Evolutionary conservation across 2,113 vertebrate species (phyloP), one percentile per base, ranked within the genome.

Genomic region (Xiphophorus hellerii): DNA sequence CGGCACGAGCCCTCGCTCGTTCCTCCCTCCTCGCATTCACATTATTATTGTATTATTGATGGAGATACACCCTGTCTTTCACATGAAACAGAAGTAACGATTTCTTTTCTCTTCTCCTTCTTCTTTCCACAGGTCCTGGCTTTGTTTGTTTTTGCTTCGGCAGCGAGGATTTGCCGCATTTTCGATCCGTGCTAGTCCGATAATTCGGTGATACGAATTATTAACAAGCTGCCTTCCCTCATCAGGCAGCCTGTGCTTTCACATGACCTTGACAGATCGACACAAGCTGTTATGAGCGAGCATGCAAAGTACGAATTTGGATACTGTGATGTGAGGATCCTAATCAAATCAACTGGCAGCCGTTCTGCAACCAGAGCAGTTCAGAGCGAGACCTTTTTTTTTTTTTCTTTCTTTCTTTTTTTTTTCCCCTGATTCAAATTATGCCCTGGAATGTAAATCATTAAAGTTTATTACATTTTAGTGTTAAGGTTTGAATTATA

Each of bases 41-140:
- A 54, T 54, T 81, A 81, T 82, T 88, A 83, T 89, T 91, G 81
- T 84, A 85, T 91, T 92, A 90, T 92, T 91, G 87, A 92, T 83
- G 82, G 69, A 54, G 9, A 80, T 83, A 39, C 27, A 58, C 74
- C 74, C 39, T 1, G 69, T 13, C 61, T 82, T 82, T 75, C 77
- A 76, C 80, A 87, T 87, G 69, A 90, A 90, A 88, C 81, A 78
- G 39, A 82, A 68, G 27, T 84, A 92, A 90, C 10, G 82, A 91
- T 81, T 69, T 82, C 15, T 61, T 39, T 10, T 11, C 2, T 31
- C 30, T 35, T 11, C 33, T 35, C 10, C 35, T 35, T 35, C 35
- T 35, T 35, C 9, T 30, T 12, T 85, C 62, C 60, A 58, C 78
- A 74, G 51, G 42, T 75, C 79, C 73, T 90, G 75, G 77, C 81